Evolutionary conservation across 1,140 invertebrate species (phyloP), one percentile per base, ranked within the genome.

Genomic region (Nymphalis io): DNA sequence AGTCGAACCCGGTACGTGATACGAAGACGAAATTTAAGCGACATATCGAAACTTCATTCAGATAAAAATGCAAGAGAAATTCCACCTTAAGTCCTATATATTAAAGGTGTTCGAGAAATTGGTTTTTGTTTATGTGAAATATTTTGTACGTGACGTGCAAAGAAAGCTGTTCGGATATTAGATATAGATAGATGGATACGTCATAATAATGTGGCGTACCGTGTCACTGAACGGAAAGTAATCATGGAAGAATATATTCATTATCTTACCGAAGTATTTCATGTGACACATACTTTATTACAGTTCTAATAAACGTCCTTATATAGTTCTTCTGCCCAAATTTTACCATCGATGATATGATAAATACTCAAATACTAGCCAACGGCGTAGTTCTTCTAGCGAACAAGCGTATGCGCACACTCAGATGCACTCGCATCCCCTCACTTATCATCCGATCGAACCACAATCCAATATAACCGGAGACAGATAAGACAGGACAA

Each of bases 121-220:
- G 42, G 51, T 60, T 73, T 69, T 55, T 65, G 64, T 73, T 65
- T 71, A 70, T 79, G 62, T 61, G 61, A 60, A 64, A 64, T 64
- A 64, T 64, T 42, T 65, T 33, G 62, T 69, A 73, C 72, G 72
- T 73, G 72, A 73, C 21, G 51, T 40, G 62, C 48, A 82, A 76
- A 66, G 74, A 73, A 81, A 84, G 73, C 73, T 70, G 73, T 73
- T 40, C 44, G 71, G 75, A 84, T 84, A 87, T 85, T 85, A 85
- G 18, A 68, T 60, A 60, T 57, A 64, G n/a, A 63, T 33, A 48
- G 62, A 42, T 64, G 38, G 62, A 42, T 57, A 21, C 46, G 48
- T 63, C 61, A 39, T 42, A 64, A 64, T 64, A 64, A 55, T 51
- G 20, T 23, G n/a, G n/a, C 23, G 51, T 55, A 27, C 21, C 27